These are phyloP conservation scores for Drosophila simulans DNA, from an alignment of 1,140 invertebrate species.

Conservation along the genomic window DNA sequence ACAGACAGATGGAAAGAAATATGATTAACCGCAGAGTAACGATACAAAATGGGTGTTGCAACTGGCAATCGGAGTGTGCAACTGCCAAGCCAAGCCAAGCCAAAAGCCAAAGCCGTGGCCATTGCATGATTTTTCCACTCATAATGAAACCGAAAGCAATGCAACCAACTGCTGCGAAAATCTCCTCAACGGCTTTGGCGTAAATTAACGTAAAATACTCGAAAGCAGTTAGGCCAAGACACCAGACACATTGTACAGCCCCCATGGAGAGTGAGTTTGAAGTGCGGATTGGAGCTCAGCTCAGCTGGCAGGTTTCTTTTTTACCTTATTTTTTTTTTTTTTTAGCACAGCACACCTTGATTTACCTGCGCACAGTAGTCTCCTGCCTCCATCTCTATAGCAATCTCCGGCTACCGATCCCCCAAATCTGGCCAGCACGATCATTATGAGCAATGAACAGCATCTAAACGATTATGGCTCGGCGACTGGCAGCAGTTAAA, in stretches of 20 bases:
- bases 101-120: constrained; percentile 5
- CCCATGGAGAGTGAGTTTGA: constrained; percentile 30
- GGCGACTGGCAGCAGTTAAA: constrained; percentile 13
- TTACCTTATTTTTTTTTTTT: background rate
- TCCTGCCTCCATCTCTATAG: constrained; percentile 6
- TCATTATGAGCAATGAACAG: constrained; percentile 37
- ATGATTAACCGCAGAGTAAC: constrained; percentile 68
- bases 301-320: background rate
- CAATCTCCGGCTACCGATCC: constrained; percentile 35
- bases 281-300: constrained; percentile 19
- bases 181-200: constrained; percentile 62
- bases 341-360: constrained; percentile 29
- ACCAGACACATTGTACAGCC: constrained; percentile 24
- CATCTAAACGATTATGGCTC: constrained; percentile 26
- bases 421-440: constrained; percentile 40
- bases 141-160: constrained; percentile 77
- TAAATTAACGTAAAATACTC: constrained; percentile 71
- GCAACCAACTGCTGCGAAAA: constrained; percentile 38
- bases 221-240: constrained; percentile 48
- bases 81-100: constrained; percentile 23
- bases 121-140: constrained; percentile 70
- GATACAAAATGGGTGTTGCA: constrained; percentile 76
- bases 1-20: constrained; percentile 45
- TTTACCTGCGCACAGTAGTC: constrained; percentile 47
- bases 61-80: constrained; percentile 53